These are phyloP conservation scores for Andrena minutula DNA, from an alignment of 2,888 invertebrate genomes.

Conservation along the genomic window DNA sequence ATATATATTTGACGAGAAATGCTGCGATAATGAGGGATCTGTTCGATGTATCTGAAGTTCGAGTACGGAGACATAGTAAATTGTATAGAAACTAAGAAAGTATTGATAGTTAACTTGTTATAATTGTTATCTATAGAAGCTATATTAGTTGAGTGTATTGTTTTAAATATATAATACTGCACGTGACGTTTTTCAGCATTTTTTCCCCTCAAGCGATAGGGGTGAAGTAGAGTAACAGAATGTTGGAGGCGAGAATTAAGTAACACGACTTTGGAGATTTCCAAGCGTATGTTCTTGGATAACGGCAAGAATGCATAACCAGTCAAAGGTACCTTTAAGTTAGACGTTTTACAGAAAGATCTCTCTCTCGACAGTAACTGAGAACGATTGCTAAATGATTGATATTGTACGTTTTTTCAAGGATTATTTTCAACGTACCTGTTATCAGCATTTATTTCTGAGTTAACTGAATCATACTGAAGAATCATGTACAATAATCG, in stretches of 20 bases:
- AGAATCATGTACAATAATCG: constrained; percentile 33
- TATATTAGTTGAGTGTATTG: constrained; percentile 50
- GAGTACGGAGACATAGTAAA: constrained; percentile 58
- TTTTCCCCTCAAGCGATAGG: constrained; percentile 81
- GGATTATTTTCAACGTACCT: constrained; percentile 45
- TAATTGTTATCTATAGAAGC: constrained; percentile 65
- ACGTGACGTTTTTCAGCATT: constrained; percentile 83
- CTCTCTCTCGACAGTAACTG: constrained; percentile 20
- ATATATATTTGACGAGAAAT: constrained; percentile 5
- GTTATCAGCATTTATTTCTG: constrained; percentile 38
- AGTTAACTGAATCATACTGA: constrained; percentile 31
- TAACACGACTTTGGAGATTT: constrained; percentile 67
- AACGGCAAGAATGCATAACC: constrained; percentile 52
- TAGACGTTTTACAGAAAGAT: constrained; percentile 35
- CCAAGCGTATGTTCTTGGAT: constrained; percentile 64
- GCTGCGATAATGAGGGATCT: constrained; percentile 20
- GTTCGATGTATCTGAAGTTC: constrained; percentile 63
- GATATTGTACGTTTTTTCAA: constrained; percentile 21
- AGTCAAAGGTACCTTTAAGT: constrained; percentile 47
- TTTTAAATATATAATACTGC: constrained; percentile 69
- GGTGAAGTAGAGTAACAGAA: constrained; percentile 73
- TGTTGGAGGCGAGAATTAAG: constrained; percentile 79
- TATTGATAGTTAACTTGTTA: constrained; percentile 52
- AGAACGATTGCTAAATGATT: constrained; percentile 36
- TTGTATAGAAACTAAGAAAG: constrained; percentile 47